Percentiles rank a stretch among this genome's conserved stretches.
These are phyloP conservation scores for Acanthosepion lycidas DNA, from an alignment of 2,888 invertebrate genomes.

Conservation along the genomic window DNA sequence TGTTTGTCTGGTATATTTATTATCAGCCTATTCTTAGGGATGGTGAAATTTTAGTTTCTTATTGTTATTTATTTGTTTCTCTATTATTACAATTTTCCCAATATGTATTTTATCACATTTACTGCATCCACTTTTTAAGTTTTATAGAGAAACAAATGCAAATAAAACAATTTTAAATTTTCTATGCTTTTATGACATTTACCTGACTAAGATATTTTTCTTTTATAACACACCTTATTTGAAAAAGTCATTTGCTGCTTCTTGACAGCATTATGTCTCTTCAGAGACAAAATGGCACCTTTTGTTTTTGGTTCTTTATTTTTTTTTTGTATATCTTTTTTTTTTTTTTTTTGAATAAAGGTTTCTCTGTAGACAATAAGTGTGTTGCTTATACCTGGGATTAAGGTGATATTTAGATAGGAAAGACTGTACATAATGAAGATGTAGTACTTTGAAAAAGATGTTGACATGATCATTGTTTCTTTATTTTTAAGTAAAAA, in stretches of 20 bases:
- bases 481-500: neutral
- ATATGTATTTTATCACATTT: too few relatives aligned
- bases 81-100: too few relatives aligned
- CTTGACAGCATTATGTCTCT: neutral
- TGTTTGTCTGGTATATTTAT: too few relatives aligned
- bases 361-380: neutral
- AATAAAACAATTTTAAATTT: too few relatives aligned
- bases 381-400: neutral
- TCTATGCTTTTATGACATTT: too few relatives aligned
- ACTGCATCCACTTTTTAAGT: too few relatives aligned
- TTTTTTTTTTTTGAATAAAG: neutral
- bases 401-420: neutral
- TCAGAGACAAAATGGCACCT: neutral
- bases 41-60: too few relatives aligned
- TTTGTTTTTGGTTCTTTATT: neutral
- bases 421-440: neutral
- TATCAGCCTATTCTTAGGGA: too few relatives aligned
- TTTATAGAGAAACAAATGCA: too few relatives aligned
- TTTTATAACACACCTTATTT: too few relatives aligned
- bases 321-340: neutral
- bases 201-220: too few relatives aligned
- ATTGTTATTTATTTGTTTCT: too few relatives aligned
- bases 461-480: neutral
- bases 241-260: neutral
- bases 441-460: neutral